phyloP scores from a whole-genome alignment of 2,888 invertebrate genomes.

The Drosophila maculinotata region DNA sequence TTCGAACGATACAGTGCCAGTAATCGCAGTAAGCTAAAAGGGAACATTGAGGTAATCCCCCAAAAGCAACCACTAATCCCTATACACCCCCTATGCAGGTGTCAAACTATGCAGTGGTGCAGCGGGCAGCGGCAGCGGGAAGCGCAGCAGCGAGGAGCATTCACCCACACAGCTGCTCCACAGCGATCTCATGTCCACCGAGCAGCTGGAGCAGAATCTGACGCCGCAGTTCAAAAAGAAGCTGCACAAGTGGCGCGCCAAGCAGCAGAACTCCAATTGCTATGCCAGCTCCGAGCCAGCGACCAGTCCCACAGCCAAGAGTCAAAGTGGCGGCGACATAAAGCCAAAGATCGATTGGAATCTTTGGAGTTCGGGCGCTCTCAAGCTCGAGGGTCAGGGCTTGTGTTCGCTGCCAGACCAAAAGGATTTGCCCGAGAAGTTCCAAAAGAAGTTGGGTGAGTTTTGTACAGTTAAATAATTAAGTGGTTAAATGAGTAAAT shows the following conservation, averaged over 20 bases:
- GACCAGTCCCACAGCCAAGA: constrained; percentile 69
- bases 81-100: constrained; percentile 24
- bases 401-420: constrained; percentile 87
- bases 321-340: constrained; percentile 79
- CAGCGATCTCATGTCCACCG: constrained; percentile 79
- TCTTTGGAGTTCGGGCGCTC: constrained; percentile 86
- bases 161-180: constrained; percentile 75
- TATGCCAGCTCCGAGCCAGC: constrained; percentile 73
- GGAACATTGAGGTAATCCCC: constrained; percentile 13
- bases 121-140: constrained; percentile 59
- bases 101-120: constrained; percentile 47
- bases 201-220: constrained; percentile 88
- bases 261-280: constrained; percentile 67
- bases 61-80: background rate
- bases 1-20: constrained; percentile 74
- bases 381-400: constrained; percentile 84
- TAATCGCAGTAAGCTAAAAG: constrained; percentile 69
- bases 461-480: background rate
- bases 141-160: constrained; percentile 78
- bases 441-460: constrained; percentile 91
- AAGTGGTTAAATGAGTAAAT: background rate
- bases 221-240: constrained; percentile 93
- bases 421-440: constrained; percentile 91
- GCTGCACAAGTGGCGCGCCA: constrained; percentile 93
- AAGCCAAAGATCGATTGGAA: constrained; percentile 87